These are phyloP conservation scores for Condylostylus longicornis DNA, from an alignment of 1,140 invertebrate genomes.

Conservation along the genomic window DNA sequence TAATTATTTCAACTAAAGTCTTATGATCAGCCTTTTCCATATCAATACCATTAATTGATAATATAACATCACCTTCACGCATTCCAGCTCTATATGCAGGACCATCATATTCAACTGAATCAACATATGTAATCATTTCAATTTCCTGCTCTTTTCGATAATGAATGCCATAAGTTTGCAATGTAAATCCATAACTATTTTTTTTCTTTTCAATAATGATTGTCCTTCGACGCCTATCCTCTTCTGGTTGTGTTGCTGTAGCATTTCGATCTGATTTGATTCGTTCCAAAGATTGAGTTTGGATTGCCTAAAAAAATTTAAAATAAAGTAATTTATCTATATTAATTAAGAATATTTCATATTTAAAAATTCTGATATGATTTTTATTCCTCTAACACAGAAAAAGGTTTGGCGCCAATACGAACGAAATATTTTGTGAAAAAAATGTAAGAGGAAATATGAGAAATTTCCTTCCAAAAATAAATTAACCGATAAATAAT, in stretches of 20 bases:
- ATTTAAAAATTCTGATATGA: too few relatives aligned
- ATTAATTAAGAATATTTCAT: too few relatives aligned
- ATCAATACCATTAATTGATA: slow-evolving; percentile 84
- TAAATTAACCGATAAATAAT: too few relatives aligned
- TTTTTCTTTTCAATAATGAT: slow-evolving; percentile 85
- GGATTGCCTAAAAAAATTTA: too few relatives aligned
- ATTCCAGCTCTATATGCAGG: slow-evolving; percentile 80
- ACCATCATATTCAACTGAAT: slow-evolving; percentile 85
- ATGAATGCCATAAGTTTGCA: slow-evolving; percentile 90
- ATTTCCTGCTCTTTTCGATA: slow-evolving; percentile 69
- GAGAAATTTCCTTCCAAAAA: too few relatives aligned
- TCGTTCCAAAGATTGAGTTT: too few relatives aligned
- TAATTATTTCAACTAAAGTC: slow-evolving; percentile 78
- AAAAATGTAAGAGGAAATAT: too few relatives aligned
- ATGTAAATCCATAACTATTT: slow-evolving; percentile 83
- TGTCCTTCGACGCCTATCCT: slow-evolving; percentile 66
- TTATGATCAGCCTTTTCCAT: slow-evolving; percentile 86
- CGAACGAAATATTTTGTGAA: too few relatives aligned
- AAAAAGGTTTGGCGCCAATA: too few relatives aligned
- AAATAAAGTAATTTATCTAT: too few relatives aligned
- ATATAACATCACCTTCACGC: slow-evolving; percentile 84
- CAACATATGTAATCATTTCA: slow-evolving; percentile 90
- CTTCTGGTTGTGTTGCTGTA: slow-evolving; percentile 57
- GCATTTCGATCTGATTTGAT: slow-evolving; percentile 69
- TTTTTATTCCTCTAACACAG: too few relatives aligned